Evolutionary conservation across 1,140 invertebrate genomes (phyloP), one percentile per base, ranked within the genome.

Genomic region (Phymorhynchus buccinoides): DNA sequence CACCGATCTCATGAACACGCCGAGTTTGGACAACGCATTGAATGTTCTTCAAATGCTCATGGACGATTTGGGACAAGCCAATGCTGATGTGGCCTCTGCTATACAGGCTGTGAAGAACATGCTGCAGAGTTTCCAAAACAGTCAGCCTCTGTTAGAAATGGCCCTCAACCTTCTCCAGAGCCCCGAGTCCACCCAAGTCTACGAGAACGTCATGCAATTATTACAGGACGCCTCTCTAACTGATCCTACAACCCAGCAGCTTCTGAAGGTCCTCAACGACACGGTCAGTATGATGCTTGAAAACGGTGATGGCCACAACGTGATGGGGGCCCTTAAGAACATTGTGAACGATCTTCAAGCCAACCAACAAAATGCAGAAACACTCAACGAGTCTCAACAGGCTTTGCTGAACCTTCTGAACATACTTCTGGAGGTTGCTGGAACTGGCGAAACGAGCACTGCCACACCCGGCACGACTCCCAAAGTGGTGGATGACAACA

Each of bases 241-340:
- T 27, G 73, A 41, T 27, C 39, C 37, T 18, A 4, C 37, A 18
- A 41, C 73, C 18, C 73, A 75, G 37, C 73, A 75, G 73, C 35
- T 75, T 35, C 37, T 75, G 18, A 39, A 37, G 73, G 73, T 75
- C 1, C 37, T 75, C 73, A 75, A 75, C 73, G 73, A 75, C 37
- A 32, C 73, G 14, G 18, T 75, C 35, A 41, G 18, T 6, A 75
- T 35, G 73, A 22, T 75, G 6, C 42, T 35, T 35, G 12, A 39
- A 22, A 16, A 4, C 4, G 37, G 73, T 7, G 37, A 41, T 39
- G 3, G 16, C 73, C 9, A 37, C 14, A 9, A 41, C 14, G 37
- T 22, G 37, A 27, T 37, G 37, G 37, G 27, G 32, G 41, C 14
- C 16, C 22, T 75, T 3, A 18, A 41, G 35, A 16, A 75, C 37